Base-by-base conservation (phyloP, 2,113 vertebrate genomes). In the Hystrix cristata region DNA sequence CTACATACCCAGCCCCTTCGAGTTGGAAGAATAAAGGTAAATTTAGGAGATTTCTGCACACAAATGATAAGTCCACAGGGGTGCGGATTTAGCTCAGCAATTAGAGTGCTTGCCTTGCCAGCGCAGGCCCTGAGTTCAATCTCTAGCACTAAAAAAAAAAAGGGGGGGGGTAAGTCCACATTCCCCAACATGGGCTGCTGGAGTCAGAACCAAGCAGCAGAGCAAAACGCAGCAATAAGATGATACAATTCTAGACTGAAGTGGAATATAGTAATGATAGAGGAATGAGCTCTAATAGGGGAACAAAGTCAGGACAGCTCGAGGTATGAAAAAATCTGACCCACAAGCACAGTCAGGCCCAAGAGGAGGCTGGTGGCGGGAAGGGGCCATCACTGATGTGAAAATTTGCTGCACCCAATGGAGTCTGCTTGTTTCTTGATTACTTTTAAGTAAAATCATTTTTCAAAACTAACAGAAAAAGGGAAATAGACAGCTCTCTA, bases 181-280 rank as follows among this genome's bases (percentile, higher is more conserved):
- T 27, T 65, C 51, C 16, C 34, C 74, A 38, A 6, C 14, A 2
- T 5, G 4, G 46, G 46, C 79, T 48, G 12, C 3, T 0, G 6
- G 51, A 92, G 19, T 21, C 76, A 48, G 89, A 65, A 60, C 43
- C 48, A 51, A 34, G 38, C 0, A 59, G 34, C 57, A 65, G 16
- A 59, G 13, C 55, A 29, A 78, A 90, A 87, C 3, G 34, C 7
- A 15, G 21, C 72, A 19, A 7, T 5, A 34, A 79, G 59, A 43
- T 57, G 53, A 65, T 34, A 4, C 12, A 67, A 29, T 60, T 79
- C 65, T 67, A 51, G 59, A 48, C 3, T n/a, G 29, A 55, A 64
- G 46, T 14, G 18, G 19, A 65, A 48, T 1, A 74, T 1, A 43
- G 55, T n/a, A 67, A 48, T 5, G 53, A 0, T 10, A 10, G 23